Percentiles rank a stretch among this genome's conserved stretches.
Conservation (phyloP, 2,888 invertebrate species). For the Drosophila longiperda region DNA sequence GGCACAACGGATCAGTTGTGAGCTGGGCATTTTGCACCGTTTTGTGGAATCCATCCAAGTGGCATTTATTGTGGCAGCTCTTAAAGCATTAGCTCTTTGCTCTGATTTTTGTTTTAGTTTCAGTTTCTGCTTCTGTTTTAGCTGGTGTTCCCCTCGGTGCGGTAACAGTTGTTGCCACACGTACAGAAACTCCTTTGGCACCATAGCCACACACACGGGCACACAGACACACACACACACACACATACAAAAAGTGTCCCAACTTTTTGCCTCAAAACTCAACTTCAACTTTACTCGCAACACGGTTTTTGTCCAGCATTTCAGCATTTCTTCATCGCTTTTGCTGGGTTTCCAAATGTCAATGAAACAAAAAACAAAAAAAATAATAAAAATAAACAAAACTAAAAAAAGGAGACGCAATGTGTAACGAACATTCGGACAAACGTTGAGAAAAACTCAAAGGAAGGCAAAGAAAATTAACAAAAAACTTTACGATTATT, state of each 20-base stretch:
- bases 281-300: conserved; percentile 36
- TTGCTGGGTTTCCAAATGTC: conserved; percentile 76
- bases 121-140: conserved; percentile 6
- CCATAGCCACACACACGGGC: conserved; percentile 11
- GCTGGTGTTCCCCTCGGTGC: neutral
- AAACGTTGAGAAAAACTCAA: conserved; percentile 58
- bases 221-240: conserved; percentile 23
- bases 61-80: conserved; percentile 50
- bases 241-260: conserved; percentile 43
- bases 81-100: conserved; percentile 41
- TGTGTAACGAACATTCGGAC: conserved; percentile 48
- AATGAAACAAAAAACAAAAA: conserved; percentile 36
- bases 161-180: conserved; percentile 34
- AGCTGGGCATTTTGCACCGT: conserved; percentile 21
- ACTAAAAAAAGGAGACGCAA: conserved; percentile 39
- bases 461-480: conserved; percentile 38
- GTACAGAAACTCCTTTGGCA: conserved; percentile 34
- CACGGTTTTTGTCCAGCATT: conserved; percentile 46
- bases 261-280: conserved; percentile 44
- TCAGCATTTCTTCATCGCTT: conserved; percentile 38
- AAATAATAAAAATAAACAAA: conserved; percentile 20
- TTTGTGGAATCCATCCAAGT: conserved; percentile 46
- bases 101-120: conserved; percentile 24
- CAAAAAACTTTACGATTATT: neutral
- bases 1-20: conserved; percentile 42